Base-by-base conservation (phyloP, 2,797 vertebrate species). In the Calcarius lapponicus region DNA sequence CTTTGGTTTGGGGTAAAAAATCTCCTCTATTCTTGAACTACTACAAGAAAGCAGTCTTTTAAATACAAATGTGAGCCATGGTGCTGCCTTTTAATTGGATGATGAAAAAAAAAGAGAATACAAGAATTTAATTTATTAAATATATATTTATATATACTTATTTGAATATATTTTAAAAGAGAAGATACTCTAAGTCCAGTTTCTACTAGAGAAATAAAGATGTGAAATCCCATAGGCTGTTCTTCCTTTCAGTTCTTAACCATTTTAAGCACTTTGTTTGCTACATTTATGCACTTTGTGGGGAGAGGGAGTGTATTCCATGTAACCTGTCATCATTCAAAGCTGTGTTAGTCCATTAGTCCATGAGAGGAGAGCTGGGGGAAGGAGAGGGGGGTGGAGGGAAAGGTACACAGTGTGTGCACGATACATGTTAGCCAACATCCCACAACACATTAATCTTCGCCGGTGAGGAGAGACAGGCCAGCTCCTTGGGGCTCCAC, bases 401-500 rank as follows among this genome's bases (percentile, higher is more conserved):
- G 60, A 65, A 65, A 93, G 51, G 54, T 42, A 18, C 57, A 2
- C 15, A 57, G 12, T 45, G 48, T 2, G 3, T 84, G 76, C 65
- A n/a, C 26, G 22, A 20, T 88, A 65, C 17, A 6, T 11, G 43
- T 83, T 93, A 91, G 78, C 91, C 58, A 72, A n/a, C 86, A 60
- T 90, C 95, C 95, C 88, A 43, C 67, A 76, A 40, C 53, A 56
- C 93, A 94, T 96, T 94, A 81, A 95, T 93, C 94, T 96, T 96
- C 88, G 19, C 93, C 17, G 3, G 4, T 28, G 43, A 88, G 82
- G 51, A 93, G 43, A 94, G 93, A 90, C 82, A 90, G 92, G 65
- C 81, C 85, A 92, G 1, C 82, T 96, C 93, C 95, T 96, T 7
- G 5, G 92, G 89, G 76, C 80, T 94, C 64, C 12, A 2, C 82